Conservation (phyloP, 2,113 vertebrate species). For the Dasyprocta punctata region DNA sequence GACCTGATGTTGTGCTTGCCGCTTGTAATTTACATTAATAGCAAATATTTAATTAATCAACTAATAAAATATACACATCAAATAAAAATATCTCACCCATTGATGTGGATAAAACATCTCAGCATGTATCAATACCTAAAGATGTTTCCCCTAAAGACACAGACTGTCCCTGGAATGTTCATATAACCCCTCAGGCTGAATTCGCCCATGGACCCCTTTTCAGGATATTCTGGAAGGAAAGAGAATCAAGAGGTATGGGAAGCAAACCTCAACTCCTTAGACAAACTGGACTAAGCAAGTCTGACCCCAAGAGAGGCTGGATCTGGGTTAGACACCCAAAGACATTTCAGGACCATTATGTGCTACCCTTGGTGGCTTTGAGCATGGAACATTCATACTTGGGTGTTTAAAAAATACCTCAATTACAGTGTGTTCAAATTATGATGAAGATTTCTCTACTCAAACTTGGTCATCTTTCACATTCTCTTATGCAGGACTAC, state of each 20-base stretch:
- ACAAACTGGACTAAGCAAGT: not conserved
- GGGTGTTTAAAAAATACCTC: slow-evolving; percentile 1
- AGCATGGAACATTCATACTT: not conserved
- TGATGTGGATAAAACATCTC: slow-evolving; percentile 3
- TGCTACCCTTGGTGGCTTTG: not conserved
- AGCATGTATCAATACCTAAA: not conserved
- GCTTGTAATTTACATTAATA: not conserved
- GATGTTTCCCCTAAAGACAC: not conserved
- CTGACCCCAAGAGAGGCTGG: not conserved
- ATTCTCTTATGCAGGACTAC: not conserved
- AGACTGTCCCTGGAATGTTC: not conserved
- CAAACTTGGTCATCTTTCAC: not conserved
- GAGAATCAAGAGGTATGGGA: not conserved
- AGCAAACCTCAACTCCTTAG: not conserved
- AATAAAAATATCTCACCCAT: slow-evolving; percentile 1
- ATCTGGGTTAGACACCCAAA: not conserved
- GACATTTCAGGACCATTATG: not conserved
- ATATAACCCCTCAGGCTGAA: not conserved
- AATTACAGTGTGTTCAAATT: not conserved
- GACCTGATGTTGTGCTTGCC: not conserved
- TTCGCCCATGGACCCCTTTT: not conserved
- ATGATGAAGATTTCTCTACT: slow-evolving; percentile 5
- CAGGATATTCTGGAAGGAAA: slow-evolving; percentile 1
- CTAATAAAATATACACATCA: not conserved
- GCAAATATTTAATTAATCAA: not conserved